Conservation (phyloP, 2,797 vertebrate genomes). For the Danio kyathit region DNA sequence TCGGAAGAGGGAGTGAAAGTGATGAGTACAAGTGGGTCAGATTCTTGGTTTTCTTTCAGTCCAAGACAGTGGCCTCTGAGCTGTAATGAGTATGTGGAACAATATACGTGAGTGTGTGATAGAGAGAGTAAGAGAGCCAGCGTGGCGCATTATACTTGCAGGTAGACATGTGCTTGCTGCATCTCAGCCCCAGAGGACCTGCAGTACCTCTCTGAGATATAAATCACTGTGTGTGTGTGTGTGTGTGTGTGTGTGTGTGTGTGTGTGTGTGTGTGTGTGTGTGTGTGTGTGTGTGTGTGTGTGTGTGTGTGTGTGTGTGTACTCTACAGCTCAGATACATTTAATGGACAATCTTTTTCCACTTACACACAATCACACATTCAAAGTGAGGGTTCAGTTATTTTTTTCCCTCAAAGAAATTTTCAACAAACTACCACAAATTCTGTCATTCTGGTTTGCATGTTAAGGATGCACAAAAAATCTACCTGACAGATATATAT, state of each 20-base stretch:
- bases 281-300: background rate
- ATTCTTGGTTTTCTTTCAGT: constrained; percentile 11
- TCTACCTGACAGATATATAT: too few relatives aligned
- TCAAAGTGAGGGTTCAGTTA: background rate
- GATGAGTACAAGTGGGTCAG: background rate
- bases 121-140: background rate
- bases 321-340: background rate
- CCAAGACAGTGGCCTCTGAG: constrained; percentile 19
- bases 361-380: constrained; percentile 20
- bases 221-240: constrained; percentile 21
- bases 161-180: constrained; percentile 20
- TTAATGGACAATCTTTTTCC: constrained; percentile 7
- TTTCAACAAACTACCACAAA: background rate
- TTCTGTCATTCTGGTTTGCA: background rate
- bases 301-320: background rate
- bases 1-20: background rate
- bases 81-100: constrained; percentile 1
- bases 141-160: constrained; percentile 4
- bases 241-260: too few relatives aligned
- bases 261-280: too few relatives aligned
- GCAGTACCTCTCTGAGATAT: constrained; percentile 41
- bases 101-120: background rate
- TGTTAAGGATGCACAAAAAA: background rate
- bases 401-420: background rate
- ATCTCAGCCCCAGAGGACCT: constrained; percentile 28